Base-by-base conservation (phyloP, 2,113 vertebrate species). In the Poeciliopsis retropinna region DNA sequence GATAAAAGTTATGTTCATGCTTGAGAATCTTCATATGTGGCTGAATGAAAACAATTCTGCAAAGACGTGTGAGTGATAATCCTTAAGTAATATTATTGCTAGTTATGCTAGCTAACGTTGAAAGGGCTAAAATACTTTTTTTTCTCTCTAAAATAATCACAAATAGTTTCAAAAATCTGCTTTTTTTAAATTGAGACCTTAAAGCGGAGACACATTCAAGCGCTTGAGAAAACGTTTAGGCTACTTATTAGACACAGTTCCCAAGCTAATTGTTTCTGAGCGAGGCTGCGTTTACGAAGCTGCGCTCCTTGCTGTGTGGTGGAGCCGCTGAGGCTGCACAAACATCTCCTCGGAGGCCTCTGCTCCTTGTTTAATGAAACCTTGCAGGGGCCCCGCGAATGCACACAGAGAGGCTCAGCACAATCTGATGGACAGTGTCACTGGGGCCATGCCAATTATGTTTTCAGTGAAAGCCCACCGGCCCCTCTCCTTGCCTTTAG, bases 281-380 rank as follows among this genome's bases (percentile, higher is more conserved):
- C 47, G 7, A 15, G 75, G 78, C 76, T 14, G 37, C 9, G 51
- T 78, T 85, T 85, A 78, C 19, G 15, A 75, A 79, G 76, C 19
- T 64, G 22, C 14, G 70, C 86, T 82, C 75, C 89, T 87, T 54
- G 72, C 89, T 89, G 90, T 91, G 89, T 81, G 87, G 83, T 83
- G 89, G 93, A 91, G 92, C 88, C 92, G 88, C 70, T 31, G 84
- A 91, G 92, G 89, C 91, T 94, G 91, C 88, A 90, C 81, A 94
- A 93, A 93, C 91, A 94, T 90, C 89, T 90, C 83, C 86, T 89
- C 74, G 31, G 87, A 87, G 92, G 88, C 92, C 88, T 85, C 64
- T 27, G 77, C 82, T 92, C 88, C 85, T 80, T 79, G 80, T 88
- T 89, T 94, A 92, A 92, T 92, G 92, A 92, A 93, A 93, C 91